Conservation (phyloP, 2,113 vertebrate species). For the Galeopterus variegatus region DNA sequence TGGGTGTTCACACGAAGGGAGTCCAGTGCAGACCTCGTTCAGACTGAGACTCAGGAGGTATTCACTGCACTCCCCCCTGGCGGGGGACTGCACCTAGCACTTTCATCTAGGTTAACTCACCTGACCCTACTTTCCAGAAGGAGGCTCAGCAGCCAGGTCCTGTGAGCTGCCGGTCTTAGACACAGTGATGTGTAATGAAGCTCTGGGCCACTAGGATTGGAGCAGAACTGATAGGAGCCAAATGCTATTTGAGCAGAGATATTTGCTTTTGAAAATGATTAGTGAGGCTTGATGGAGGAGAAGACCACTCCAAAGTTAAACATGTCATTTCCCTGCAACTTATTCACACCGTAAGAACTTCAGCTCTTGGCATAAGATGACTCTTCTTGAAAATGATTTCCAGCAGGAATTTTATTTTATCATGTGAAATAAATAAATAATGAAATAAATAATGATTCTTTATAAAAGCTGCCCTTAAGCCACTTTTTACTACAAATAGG, state of each 20-base stretch:
- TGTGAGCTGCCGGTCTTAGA: neutral
- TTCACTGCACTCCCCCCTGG: accelerated
- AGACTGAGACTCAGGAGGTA: accelerated
- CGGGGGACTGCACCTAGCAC: accelerated
- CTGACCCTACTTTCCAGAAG: neutral
- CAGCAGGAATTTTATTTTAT: too few species aligned
- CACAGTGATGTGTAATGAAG: accelerated
- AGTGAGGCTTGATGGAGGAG: neutral
- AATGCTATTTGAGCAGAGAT: neutral
- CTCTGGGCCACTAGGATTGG: accelerated
- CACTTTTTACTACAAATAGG: neutral
- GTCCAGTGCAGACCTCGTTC: too few species aligned
- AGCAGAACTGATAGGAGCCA: accelerated
- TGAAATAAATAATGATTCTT: too few species aligned
- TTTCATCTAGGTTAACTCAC: accelerated
- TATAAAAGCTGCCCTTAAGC: neutral
- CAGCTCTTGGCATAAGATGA: neutral
- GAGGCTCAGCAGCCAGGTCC: neutral
- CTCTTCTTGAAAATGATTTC: neutral
- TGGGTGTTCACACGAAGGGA: too few species aligned
- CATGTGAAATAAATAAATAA: too few species aligned
- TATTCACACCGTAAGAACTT: neutral
- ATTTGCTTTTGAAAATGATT: neutral
- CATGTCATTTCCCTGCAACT: neutral
- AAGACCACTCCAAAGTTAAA: neutral